These are phyloP conservation scores for Capreolus pygargus DNA, from an alignment of 2,113 vertebrate genomes.

Conservation along the genomic window DNA sequence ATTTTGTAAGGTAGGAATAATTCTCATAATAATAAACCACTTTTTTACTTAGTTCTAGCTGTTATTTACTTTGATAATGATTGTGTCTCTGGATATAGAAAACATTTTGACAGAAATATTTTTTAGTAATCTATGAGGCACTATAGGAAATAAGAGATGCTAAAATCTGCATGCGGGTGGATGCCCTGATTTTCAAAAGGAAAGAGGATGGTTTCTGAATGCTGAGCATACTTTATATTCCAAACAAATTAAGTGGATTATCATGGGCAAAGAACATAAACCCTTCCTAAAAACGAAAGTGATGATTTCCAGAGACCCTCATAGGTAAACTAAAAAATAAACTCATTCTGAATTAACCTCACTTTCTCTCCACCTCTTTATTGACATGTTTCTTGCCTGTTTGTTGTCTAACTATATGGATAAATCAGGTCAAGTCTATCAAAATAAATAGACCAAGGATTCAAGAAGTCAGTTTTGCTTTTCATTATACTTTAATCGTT, in stretches of 20 bases:
- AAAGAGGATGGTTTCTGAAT: background rate
- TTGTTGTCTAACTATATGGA: background rate
- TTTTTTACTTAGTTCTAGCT: background rate
- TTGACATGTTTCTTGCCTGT: background rate
- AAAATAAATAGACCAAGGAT: background rate
- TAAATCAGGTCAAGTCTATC: background rate
- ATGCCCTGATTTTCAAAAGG: background rate
- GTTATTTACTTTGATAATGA: background rate
- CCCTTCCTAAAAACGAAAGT: background rate
- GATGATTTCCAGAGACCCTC: background rate
- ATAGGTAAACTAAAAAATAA: background rate
- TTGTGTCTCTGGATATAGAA: background rate
- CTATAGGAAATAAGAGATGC: background rate
- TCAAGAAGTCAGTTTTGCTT: background rate
- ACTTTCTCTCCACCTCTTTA: background rate
- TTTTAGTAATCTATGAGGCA: background rate
- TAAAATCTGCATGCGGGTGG: background rate
- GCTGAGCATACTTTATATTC: background rate
- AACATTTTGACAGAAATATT: slow-evolving; percentile 17
- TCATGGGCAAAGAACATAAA: background rate
- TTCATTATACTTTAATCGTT: background rate
- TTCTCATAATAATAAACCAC: background rate
- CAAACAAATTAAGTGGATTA: background rate
- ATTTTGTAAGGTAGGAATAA: background rate
- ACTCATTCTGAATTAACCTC: background rate